Evolutionary conservation across 2,888 invertebrate genomes (phyloP), one percentile per base, ranked within the genome.

Genomic region (Plebejus melissa): DNA sequence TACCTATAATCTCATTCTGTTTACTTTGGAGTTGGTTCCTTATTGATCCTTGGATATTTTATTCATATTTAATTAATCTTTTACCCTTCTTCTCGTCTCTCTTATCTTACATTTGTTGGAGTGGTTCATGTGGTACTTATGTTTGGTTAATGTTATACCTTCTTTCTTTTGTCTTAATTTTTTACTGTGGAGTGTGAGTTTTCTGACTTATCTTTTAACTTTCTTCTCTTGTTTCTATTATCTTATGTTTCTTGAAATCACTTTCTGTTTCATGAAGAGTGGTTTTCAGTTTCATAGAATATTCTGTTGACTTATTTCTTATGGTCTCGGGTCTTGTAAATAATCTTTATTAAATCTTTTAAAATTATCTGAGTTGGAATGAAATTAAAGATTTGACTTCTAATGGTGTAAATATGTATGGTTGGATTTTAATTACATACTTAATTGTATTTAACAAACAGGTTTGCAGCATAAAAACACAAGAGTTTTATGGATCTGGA

Each of bases 1-100:
- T 79, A 77, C 79, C 77, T 79, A 76, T 79, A 77, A 79, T 75
- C 75, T 76, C 76, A 65, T 77, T 78, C 74, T 79, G 77, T 74
- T 77, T 54, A 54, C 16, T 54, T 54, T 16, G 54, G 54, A 54
- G 54, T 54, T 54, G 54, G 54, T 54, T 16, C 54, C 54, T 54
- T 50, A 16, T 54, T 16, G 54, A 16, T 16, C 54, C 54, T 54
- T 50, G 54, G 16, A 54, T 54, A 54, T 54, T 50, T 54, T 4
- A 4, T 54, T 54, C 4, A 3, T 16, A 16, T 16, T 54, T 16
- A 13, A 54, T 13, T 50, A 50, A 50, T 16, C 4, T 54, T 54
- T 54, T 16, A 13, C 4, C 54, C 46, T 46, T 46, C 9, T 46
- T 54, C 50, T 50, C 54, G 13, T 22, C 22, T 22, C 22, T 50